Percentiles rank a stretch among this genome's conserved stretches.
Conservation (phyloP, 2,797 vertebrate species). For the Tympanoctomys barrerae region DNA sequence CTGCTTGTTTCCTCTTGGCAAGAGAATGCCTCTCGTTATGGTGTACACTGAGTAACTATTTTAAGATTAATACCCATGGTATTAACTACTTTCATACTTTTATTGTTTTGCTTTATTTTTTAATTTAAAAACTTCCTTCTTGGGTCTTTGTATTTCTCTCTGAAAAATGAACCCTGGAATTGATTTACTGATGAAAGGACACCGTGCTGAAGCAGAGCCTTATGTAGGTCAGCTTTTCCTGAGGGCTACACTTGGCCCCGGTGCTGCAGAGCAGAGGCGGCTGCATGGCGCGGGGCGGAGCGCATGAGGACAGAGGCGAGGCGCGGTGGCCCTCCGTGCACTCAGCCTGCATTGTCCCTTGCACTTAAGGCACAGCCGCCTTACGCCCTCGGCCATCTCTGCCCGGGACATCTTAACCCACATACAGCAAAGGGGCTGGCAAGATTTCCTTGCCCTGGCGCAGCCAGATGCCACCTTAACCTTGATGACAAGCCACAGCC, state of each 20-base stretch:
- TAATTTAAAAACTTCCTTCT: neutral
- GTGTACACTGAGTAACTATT: neutral
- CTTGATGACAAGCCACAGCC: neutral
- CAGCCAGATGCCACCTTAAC: neutral
- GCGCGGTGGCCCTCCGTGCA: neutral
- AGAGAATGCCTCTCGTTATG: neutral
- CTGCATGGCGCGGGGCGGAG: neutral
- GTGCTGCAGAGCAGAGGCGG: neutral
- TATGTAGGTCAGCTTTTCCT: constrained; percentile 75
- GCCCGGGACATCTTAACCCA: constrained; percentile 63
- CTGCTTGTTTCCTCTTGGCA: neutral
- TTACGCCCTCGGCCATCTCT: constrained; percentile 47
- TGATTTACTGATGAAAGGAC: constrained; percentile 12
- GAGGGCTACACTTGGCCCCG: constrained; percentile 52
- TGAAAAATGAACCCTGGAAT: constrained; percentile 13
- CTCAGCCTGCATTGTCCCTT: constrained; percentile 34
- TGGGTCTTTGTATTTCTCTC: neutral
- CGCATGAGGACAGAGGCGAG: constrained; percentile 47
- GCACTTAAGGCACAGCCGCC: constrained; percentile 58
- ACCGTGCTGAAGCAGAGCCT: neutral
- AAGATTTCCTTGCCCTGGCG: neutral
- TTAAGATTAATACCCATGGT: neutral
- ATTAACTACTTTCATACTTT: neutral
- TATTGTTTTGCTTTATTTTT: neutral
- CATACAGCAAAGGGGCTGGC: constrained; percentile 39